phyloP scores from a whole-genome alignment of 2,113 vertebrate species.

The Macrotis lagotis region DNA sequence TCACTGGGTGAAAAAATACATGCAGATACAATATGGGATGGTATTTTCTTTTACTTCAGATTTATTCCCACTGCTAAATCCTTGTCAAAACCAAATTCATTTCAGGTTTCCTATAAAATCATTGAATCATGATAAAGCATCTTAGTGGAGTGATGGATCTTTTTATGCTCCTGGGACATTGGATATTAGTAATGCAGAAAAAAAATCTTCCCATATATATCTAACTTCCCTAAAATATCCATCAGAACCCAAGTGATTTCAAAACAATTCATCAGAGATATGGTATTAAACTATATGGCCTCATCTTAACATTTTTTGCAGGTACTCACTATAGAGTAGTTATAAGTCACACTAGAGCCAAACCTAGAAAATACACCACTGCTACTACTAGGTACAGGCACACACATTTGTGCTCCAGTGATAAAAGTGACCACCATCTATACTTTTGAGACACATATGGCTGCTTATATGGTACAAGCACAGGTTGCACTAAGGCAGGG shows the following conservation, averaged over 20 bases:
- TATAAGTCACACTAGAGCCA: background rate
- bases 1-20: constrained; percentile 35
- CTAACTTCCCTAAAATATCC: background rate
- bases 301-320: background rate
- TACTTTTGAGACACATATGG: background rate
- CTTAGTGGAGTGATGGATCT: constrained; percentile 32
- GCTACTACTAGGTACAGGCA: background rate
- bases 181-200: background rate
- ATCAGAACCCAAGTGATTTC: constrained; percentile 36
- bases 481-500: background rate
- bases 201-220: background rate
- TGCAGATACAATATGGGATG: constrained; percentile 66
- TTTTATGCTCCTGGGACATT: constrained; percentile 21
- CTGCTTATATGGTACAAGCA: background rate
- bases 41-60: constrained; percentile 66
- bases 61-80: constrained; percentile 70
- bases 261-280: background rate
- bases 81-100: constrained; percentile 64
- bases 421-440: background rate
- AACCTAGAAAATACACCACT: background rate
- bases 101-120: constrained; percentile 64
- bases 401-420: background rate
- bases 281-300: background rate
- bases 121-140: constrained; percentile 51
- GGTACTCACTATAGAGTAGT: background rate